Conservation (phyloP, 1,140 invertebrate genomes). For the Panulirus ornatus region DNA sequence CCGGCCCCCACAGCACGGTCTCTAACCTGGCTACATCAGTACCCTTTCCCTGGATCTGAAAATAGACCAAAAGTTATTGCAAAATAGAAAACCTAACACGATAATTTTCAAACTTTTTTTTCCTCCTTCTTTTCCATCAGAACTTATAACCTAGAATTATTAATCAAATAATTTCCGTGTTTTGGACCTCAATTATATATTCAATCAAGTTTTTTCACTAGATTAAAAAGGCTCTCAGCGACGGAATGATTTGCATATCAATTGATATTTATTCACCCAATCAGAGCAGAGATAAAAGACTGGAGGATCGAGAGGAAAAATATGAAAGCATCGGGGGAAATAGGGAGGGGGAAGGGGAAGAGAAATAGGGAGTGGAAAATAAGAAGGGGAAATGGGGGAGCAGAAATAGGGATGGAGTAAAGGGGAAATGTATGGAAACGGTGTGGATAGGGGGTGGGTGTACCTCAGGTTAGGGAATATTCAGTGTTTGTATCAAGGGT, state of each 20-base stretch:
- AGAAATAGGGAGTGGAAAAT: neutral
- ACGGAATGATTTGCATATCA: conserved; percentile 43
- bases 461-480: no score
- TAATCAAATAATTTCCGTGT: conserved; percentile 9
- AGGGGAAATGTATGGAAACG: neutral
- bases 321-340: neutral
- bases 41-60: no score
- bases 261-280: conserved; percentile 58
- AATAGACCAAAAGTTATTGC: no score
- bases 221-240: conserved; percentile 20
- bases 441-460: neutral
- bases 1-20: no score
- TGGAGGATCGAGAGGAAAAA: neutral
- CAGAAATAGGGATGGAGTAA: no score
- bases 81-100: no score
- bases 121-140: no score
- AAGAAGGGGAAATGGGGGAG: neutral
- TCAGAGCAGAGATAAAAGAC: conserved; percentile 56
- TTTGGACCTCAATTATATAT: conserved; percentile 16
- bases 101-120: neutral
- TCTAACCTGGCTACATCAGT: no score
- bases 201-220: conserved; percentile 37
- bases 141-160: neutral
- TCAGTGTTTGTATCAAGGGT: no score
- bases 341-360: neutral